These are phyloP conservation scores for Crambe crambe DNA, from an alignment of 37 sponge, comb jelly and placozoan genomes.

Conservation along the genomic window DNA sequence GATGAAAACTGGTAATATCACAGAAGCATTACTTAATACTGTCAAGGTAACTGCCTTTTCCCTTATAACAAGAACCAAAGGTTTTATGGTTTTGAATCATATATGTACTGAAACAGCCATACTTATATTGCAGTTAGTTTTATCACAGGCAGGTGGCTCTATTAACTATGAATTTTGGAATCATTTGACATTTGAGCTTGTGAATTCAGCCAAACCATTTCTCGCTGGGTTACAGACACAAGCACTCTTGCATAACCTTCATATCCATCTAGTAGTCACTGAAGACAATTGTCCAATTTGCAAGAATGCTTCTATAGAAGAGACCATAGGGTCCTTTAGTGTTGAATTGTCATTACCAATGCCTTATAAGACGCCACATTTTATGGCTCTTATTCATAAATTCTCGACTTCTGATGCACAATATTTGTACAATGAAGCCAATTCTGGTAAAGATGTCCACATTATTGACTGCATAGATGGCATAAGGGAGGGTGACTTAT, in stretches of 20 bases:
- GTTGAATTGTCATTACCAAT: neutral
- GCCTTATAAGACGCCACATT: neutral
- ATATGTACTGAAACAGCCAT: constrained; percentile 34
- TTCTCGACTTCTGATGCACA: neutral
- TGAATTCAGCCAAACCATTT: constrained; percentile 3
- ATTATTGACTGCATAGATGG: neutral
- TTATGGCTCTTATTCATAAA: constrained; percentile 2
- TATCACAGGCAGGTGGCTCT: neutral
- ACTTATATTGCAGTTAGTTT: neutral
- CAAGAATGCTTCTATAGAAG: neutral
- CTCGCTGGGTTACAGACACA: constrained; percentile 30
- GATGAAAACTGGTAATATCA: neutral
- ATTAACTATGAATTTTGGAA: constrained; percentile 13
- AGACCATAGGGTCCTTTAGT: constrained; percentile 2
- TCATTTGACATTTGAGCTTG: constrained; percentile 15
- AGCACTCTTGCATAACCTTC: constrained; percentile 26
- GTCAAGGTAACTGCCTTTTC: neutral
- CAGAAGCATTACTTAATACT: neutral
- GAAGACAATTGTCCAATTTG: constrained; percentile 38
- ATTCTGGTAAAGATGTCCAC: constrained; percentile 4
- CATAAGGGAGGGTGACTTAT: neutral
- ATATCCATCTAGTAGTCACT: constrained; percentile 35
- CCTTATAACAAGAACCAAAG: too few species aligned
- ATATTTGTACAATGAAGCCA: neutral
- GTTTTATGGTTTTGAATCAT: neutral